phyloP scores from a whole-genome alignment of 2,888 invertebrate genomes.

The Caenorhabditis sp. region DNA sequence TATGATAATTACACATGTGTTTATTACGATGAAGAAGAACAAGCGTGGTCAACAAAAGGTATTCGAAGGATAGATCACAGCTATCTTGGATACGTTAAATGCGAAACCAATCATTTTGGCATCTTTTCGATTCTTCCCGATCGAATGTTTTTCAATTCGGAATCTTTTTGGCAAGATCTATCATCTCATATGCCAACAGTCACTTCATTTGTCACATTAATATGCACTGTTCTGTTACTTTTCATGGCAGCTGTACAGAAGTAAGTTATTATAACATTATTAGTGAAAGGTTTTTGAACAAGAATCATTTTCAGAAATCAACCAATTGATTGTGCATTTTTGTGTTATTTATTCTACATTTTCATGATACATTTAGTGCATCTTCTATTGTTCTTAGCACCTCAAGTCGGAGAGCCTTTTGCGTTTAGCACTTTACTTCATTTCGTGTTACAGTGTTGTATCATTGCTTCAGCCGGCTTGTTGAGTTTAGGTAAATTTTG shows the following conservation, averaged over 20 bases:
- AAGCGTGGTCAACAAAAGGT: constrained; percentile 65
- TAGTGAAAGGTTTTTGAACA: background rate
- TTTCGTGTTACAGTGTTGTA: constrained; percentile 52
- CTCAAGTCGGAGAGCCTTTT: constrained; percentile 59
- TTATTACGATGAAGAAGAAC: constrained; percentile 58
- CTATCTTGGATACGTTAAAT: constrained; percentile 60
- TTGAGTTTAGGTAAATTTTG: constrained; percentile 12
- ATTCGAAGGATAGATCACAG: constrained; percentile 48
- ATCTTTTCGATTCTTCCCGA: constrained; percentile 65
- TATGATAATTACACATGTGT: constrained; percentile 66
- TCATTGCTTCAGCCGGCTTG: constrained; percentile 42
- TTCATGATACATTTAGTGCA: constrained; percentile 59
- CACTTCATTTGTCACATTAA: constrained; percentile 53
- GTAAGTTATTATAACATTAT: constrained; percentile 27
- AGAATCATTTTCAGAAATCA: constrained; percentile 47
- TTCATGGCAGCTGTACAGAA: constrained; percentile 60
- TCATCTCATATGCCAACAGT: constrained; percentile 56
- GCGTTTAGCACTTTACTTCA: constrained; percentile 48
- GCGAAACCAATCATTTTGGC: constrained; percentile 63
- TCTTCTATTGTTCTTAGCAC: constrained; percentile 51
- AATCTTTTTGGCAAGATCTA: constrained; percentile 42
- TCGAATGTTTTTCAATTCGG: constrained; percentile 48
- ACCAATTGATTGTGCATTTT: constrained; percentile 58
- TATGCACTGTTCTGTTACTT: constrained; percentile 57
- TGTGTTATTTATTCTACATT: constrained; percentile 57